Percentiles rank a stretch among this genome's conserved stretches.
phyloP scores from a whole-genome alignment of 2,797 vertebrate genomes.

The Rousettus madagascariensis region DNA sequence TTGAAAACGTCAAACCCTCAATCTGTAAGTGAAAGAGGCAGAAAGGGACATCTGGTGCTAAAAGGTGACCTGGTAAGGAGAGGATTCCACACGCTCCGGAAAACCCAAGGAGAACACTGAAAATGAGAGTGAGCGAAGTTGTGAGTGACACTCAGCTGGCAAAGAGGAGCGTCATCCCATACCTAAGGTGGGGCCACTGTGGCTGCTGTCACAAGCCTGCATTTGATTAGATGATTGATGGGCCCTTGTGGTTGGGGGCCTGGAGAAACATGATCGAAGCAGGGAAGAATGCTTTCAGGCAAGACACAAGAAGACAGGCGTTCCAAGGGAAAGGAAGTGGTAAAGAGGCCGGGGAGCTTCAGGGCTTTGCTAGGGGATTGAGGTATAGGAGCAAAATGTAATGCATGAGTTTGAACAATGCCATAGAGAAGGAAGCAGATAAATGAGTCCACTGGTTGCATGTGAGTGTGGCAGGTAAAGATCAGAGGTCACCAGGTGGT shows the following conservation, averaged over 20 bases:
- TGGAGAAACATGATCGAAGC: neutral
- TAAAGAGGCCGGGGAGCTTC: neutral
- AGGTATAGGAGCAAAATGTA: neutral
- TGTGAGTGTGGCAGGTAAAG: neutral
- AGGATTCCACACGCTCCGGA: neutral
- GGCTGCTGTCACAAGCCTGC: neutral
- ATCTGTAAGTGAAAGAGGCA: neutral
- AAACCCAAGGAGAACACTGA: neutral
- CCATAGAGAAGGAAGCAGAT: neutral
- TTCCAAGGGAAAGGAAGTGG: neutral
- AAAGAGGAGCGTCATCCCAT: neutral
- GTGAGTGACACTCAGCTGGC: neutral
- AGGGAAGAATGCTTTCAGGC: neutral
- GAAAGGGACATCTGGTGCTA: neutral
- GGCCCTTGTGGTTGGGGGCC: neutral
- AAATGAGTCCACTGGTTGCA: neutral
- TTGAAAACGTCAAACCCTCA: neutral
- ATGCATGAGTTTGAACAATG: neutral
- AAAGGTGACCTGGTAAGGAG: neutral
- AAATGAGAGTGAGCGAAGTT: neutral
- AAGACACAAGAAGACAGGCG: neutral
- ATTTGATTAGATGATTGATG: neutral
- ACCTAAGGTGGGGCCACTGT: no score
- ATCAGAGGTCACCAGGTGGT: neutral
- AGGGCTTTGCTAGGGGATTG: neutral